Base-by-base conservation (phyloP, 1,140 invertebrate species). In the Plodia interpunctella region DNA sequence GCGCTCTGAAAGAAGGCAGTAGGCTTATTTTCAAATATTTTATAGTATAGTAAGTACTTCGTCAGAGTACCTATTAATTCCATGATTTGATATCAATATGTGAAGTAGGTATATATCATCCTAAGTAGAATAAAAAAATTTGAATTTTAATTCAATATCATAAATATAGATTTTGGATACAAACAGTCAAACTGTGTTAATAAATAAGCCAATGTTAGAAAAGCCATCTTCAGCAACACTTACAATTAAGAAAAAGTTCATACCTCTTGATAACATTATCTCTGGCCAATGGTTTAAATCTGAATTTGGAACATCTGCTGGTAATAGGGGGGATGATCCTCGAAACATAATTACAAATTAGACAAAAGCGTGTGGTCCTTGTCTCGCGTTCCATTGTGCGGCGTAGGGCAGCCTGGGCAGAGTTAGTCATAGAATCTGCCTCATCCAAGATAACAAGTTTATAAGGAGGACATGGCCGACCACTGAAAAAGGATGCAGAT, bases 291-390 rank as follows among this genome's bases (percentile, higher is more conserved):
- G 98, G 94, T 81, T 99, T 99, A 80, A 99, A 99, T 30, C 99
- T 92, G 81, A 99, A 99, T 87, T 99, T 99, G 4, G 98, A 97
- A 90, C 99, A 99, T 71, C 99, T 92, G 8, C 98, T 99, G 2
- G 98, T 98, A 17, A 99, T 93, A 1, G 99, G 99, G 72, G 98
- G 96, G 74, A 99, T 99, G 59, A 99, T 99, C 62, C 97, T 93
- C 2, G 97, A 98, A 0, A 99, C 95, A 86, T 99, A 99, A 86
- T 99, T 99, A 88, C 99, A 99, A 72, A 99, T 97, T 5, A 99
- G 91, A 90, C 99, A 99, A 90, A 99, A 99, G 51, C 98, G 89
- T 0, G 99, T 99, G 18, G 96, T 97, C 68, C 95, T 95, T 0
- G 96, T 96, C 80, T 99, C 95, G 78, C 96, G 97, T 84, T 99